These are phyloP conservation scores for Monopterus albus DNA, from an alignment of 2,113 vertebrate genomes.

Conservation along the genomic window DNA sequence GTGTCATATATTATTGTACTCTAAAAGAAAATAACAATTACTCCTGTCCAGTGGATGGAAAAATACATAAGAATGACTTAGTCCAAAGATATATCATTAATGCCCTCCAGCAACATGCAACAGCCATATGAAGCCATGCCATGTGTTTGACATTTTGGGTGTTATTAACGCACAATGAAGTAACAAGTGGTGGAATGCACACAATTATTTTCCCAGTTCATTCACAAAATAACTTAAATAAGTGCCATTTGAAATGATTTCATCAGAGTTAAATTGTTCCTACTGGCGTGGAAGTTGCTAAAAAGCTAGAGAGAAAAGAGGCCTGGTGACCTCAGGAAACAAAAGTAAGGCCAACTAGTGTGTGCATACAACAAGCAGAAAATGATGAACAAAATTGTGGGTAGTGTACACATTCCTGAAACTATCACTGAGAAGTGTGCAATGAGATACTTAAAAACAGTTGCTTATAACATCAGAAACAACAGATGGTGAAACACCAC, in stretches of 20 bases:
- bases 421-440: slow-evolving; percentile 37
- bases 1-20: background rate
- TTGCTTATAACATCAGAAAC: no score
- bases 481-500: slow-evolving; percentile 30
- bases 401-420: slow-evolving; percentile 12
- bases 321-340: background rate
- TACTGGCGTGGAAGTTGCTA: background rate
- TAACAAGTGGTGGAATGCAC: background rate
- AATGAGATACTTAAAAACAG: slow-evolving; percentile 17
- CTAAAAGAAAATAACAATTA: background rate
- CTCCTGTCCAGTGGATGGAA: no score
- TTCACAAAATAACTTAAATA: background rate
- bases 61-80: background rate
- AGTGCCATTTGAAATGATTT: background rate
- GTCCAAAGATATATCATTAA: no score
- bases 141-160: background rate
- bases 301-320: background rate
- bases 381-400: slow-evolving; percentile 1
- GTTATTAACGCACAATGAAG: background rate
- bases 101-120: no score
- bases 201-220: background rate
- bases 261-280: background rate
- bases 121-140: no score
- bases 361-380: background rate
- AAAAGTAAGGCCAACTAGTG: background rate